Evolutionary conservation across 1,140 invertebrate species (phyloP).

Genomic region (Meteorus sp.): DNA sequence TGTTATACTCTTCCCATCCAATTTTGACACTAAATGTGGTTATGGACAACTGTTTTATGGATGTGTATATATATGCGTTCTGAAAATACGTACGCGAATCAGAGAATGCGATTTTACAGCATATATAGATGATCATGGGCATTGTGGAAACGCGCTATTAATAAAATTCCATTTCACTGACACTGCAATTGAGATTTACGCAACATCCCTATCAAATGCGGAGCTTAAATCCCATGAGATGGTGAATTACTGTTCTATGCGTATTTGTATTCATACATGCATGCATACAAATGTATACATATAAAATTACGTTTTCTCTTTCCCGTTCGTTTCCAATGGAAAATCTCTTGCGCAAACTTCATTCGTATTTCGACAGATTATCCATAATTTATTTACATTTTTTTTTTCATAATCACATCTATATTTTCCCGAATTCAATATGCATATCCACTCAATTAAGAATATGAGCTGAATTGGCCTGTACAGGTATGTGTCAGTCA

Average conservation of each 20-base stretch:
- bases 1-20: too few relatives aligned
- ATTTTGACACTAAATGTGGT: too few relatives aligned
- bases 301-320: background rate
- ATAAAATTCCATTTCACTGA: constrained; percentile 27
- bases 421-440: too few relatives aligned
- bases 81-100: too few relatives aligned
- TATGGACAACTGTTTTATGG: too few relatives aligned
- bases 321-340: background rate
- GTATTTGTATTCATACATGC: constrained; percentile 9
- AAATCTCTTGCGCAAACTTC: constrained; percentile 26
- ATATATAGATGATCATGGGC: background rate
- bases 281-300: background rate
- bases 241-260: constrained; percentile 27
- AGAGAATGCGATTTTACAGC: too few relatives aligned
- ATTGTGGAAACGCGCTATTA: constrained; percentile 15
- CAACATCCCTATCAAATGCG: constrained; percentile 24
- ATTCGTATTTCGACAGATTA: constrained; percentile 28
- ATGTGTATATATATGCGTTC: too few relatives aligned
- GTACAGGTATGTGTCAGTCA: too few relatives aligned
- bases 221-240: constrained; percentile 26
- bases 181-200: constrained; percentile 26
- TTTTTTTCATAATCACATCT: too few relatives aligned
- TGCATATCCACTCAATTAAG: too few relatives aligned
- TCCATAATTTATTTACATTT: too few relatives aligned
- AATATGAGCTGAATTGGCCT: too few relatives aligned